Base-by-base conservation (phyloP, 2,113 vertebrate species). In the Laticauda laticaudata region DNA sequence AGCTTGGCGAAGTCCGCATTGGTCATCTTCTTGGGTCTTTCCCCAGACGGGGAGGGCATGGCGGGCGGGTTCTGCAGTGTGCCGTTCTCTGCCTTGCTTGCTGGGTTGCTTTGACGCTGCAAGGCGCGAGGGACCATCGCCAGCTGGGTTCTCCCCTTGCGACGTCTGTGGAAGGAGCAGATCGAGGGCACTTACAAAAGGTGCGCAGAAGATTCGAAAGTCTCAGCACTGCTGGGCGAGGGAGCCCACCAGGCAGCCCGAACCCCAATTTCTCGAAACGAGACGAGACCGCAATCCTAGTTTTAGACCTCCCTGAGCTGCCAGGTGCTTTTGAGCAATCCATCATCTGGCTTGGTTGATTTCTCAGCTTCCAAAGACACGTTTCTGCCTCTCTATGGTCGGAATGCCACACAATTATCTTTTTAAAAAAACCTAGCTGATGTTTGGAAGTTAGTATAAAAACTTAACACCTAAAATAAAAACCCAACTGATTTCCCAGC, bases 1-100 rank as follows among this genome's bases (percentile, higher is more conserved):
- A 99, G 97, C 97, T 97, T 98, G 95, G 99, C 99, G 97, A 99
- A 99, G 95, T 99, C 99, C 14, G 99, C 98, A 14, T 99, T 99
- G 88, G 99, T 99, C 98, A 99, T 97, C 94, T 97, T 97, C 93
- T 98, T 99, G 9, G 97, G 96, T 20, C 97, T 97, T 94, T 97
- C 97, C 0, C 89, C 88, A 24, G 96, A 43, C 0, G 88, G 2
- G 0, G 97, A 92, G 5, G 95, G 55, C 1, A 96, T 3, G 21
- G 94, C 94, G 4, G 89, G 87, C 45, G 92, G 97, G 39, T 94
- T 95, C 2, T 97, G 93, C 0, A 97, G 93, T 0, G 98, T 98
- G 18, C 99, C 99, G 0, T 99, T 99, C 98, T 98, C 98, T 0
- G 98, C 97, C 96, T 98, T 10, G 1, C 8, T 98, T 2, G 24